Conservation (phyloP, 2,888 invertebrate genomes). For the Lasioglossum lativentre region DNA sequence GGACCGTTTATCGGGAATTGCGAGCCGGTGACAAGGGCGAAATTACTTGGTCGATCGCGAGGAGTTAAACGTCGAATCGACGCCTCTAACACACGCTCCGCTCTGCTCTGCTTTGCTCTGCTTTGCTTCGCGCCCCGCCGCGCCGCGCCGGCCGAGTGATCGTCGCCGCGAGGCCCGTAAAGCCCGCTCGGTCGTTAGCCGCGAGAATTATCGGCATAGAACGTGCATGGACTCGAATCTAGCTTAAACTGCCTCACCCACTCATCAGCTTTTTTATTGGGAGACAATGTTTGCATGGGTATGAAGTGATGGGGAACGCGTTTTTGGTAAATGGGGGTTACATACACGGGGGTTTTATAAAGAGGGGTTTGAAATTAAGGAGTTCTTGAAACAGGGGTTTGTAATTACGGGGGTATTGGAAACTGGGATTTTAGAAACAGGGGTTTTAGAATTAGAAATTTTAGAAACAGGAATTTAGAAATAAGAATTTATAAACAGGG, state of each 20-base stretch:
- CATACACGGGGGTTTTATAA: too few relatives aligned
- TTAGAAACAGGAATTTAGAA: too few relatives aligned
- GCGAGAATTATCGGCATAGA: background rate
- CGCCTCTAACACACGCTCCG: background rate
- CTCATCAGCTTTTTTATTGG: background rate
- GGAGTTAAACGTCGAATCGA: background rate
- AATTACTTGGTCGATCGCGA: constrained; percentile 45
- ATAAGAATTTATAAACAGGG: too few relatives aligned
- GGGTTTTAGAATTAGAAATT: too few relatives aligned
- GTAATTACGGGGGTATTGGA: too few relatives aligned
- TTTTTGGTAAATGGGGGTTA: too few relatives aligned
- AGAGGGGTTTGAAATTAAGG: too few relatives aligned
- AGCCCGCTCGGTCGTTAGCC: background rate
- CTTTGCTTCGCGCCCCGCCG: background rate
- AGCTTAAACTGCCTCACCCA: background rate
- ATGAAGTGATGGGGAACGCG: too few relatives aligned
- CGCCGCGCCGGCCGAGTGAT: background rate
- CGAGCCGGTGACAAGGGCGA: constrained; percentile 33
- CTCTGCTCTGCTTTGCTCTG: background rate
- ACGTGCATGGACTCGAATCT: background rate
- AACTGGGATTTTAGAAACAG: too few relatives aligned
- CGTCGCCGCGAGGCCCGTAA: constrained; percentile 4
- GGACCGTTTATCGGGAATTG: constrained; percentile 53
- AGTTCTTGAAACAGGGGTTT: too few relatives aligned
- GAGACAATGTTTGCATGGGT: background rate